Evolutionary conservation across 2,888 invertebrate genomes (phyloP).

Genomic region (Hemaris fuciformis): DNA sequence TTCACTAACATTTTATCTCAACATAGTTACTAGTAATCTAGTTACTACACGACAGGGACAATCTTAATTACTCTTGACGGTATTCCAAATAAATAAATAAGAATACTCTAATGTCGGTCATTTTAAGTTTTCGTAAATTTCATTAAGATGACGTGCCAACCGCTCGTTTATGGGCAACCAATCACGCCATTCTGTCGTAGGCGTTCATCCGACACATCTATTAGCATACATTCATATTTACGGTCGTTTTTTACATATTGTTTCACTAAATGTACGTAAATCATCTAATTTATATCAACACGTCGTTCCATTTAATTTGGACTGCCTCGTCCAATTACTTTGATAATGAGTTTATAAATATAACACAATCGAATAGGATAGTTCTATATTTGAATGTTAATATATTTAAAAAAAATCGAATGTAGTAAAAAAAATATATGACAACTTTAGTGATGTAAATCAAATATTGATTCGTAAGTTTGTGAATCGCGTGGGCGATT

Average conservation of each 20-base stretch:
- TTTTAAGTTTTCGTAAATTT: too few relatives aligned
- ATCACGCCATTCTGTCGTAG: conserved; percentile 39
- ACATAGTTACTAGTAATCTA: too few relatives aligned
- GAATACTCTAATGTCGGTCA: too few relatives aligned
- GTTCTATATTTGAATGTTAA: background rate
- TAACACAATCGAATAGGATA: background rate
- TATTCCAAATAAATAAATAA: background rate
- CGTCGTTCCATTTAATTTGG: conserved; percentile 27
- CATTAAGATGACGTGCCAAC: conserved; percentile 10
- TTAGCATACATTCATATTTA: conserved; percentile 67
- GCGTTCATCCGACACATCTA: conserved; percentile 50
- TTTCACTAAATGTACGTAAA: conserved; percentile 53
- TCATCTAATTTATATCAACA: conserved; percentile 40
- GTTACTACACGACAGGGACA: too few relatives aligned
- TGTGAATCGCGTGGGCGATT: too few relatives aligned
- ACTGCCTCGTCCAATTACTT: background rate
- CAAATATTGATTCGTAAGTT: background rate
- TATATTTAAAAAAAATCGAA: background rate
- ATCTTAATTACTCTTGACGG: background rate
- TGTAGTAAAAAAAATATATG: background rate
- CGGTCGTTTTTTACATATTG: conserved; percentile 52
- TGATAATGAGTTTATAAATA: background rate
- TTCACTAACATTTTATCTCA: too few relatives aligned
- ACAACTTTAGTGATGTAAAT: background rate
- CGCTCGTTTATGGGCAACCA: conserved; percentile 25